Percentiles rank a stretch among this genome's conserved stretches.
Conservation (phyloP, 2,888 invertebrate genomes). For the Perizoma flavofasciatum region DNA sequence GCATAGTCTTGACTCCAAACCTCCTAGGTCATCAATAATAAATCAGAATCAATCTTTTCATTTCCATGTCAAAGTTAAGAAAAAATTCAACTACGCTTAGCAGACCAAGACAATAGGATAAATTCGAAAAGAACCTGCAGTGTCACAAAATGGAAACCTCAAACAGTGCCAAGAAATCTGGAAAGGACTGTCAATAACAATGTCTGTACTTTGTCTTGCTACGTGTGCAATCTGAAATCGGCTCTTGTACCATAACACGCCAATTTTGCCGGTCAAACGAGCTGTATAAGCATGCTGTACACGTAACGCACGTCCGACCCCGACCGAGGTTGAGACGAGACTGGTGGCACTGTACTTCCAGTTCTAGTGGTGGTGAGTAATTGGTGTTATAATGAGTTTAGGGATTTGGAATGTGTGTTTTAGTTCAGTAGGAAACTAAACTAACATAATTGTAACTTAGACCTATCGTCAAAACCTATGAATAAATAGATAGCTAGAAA, state of each 20-base stretch:
- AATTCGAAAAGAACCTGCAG: not conserved
- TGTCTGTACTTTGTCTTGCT: conserved; percentile 58
- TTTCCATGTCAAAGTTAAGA: too few species aligned
- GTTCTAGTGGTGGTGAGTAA: conserved; percentile 36
- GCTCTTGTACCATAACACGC: conserved; percentile 55
- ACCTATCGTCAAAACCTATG: too few species aligned
- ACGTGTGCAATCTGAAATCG: conserved; percentile 65
- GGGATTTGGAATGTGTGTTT: conserved; percentile 23
- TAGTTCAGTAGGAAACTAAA: not conserved
- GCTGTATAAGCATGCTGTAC: conserved; percentile 57
- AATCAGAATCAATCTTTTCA: too few species aligned
- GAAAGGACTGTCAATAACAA: conserved; percentile 52
- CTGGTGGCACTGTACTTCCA: conserved; percentile 37
- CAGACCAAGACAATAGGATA: too few species aligned
- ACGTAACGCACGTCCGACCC: conserved; percentile 58
- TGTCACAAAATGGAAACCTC: conserved; percentile 20
- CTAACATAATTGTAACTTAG: too few species aligned
- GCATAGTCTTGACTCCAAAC: too few species aligned
- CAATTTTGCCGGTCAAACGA: conserved; percentile 63
- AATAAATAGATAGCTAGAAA: too few species aligned
- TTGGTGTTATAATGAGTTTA: conserved; percentile 35
- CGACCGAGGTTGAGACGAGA: conserved; percentile 37
- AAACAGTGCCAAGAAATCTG: conserved; percentile 48
- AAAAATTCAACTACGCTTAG: too few species aligned
- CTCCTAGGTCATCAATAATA: too few species aligned